Conservation (phyloP, 2,888 invertebrate species). For the Chrysomela aeneicollis region DNA sequence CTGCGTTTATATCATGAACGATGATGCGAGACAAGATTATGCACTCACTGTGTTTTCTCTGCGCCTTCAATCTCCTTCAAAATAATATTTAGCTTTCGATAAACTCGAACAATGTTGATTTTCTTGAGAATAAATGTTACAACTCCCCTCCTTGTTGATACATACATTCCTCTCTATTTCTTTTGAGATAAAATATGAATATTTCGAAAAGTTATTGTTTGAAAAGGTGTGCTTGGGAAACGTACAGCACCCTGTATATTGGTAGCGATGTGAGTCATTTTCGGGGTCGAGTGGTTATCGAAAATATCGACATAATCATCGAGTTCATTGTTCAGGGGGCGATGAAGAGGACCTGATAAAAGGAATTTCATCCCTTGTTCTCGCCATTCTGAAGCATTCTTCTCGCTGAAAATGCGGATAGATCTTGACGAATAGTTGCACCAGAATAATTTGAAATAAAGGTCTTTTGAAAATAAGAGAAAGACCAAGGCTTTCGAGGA, state of each 20-base stretch:
- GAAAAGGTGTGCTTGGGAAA: no score
- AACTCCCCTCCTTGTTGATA: no score
- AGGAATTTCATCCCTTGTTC: conserved; percentile 5
- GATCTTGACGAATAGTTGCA: neutral
- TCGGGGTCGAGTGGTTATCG: conserved; percentile 17
- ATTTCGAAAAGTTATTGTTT: no score
- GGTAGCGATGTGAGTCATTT: neutral
- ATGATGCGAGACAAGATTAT: neutral
- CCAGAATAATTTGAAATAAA: neutral
- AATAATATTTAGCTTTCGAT: no score
- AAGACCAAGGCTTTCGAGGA: no score
- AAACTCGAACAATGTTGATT: no score
- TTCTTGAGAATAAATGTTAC: no score
- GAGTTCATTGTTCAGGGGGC: conserved; percentile 6
- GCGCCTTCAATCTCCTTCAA: neutral
- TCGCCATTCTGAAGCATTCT: neutral
- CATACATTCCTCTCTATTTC: no score
- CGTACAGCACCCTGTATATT: no score
- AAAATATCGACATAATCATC: conserved; percentile 19
- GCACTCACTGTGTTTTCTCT: neutral
- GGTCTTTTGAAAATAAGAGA: no score
- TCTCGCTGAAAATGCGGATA: neutral
- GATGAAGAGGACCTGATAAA: neutral
- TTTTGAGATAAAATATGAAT: no score
- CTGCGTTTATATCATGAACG: neutral